Conservation (phyloP, 2,113 vertebrate genomes). For the Cichladusa arquata region DNA sequence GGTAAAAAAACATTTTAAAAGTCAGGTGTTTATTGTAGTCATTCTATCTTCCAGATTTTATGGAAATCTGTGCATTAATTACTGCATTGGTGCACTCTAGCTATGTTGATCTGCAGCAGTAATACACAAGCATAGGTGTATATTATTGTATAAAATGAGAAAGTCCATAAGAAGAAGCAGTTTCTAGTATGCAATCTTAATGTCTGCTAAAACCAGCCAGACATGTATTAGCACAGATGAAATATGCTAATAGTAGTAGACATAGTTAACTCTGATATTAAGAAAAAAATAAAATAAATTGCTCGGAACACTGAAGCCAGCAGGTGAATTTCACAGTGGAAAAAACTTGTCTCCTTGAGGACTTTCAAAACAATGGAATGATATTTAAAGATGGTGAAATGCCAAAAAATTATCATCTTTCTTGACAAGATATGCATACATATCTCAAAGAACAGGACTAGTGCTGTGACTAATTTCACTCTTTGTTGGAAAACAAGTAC, state of each 20-base stretch:
- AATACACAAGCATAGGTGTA: not conserved
- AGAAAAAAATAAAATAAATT: not conserved
- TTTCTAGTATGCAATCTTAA: not conserved
- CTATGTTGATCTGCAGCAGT: not conserved
- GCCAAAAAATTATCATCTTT: not conserved
- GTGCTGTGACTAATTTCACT: not conserved
- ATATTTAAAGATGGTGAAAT: not conserved
- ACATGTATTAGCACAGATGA: not conserved
- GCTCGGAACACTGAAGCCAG: not conserved
- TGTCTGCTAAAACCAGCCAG: not conserved
- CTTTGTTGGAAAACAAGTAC: not conserved
- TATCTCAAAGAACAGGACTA: not conserved
- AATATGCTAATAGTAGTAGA: not conserved
- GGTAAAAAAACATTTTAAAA: accelerated
- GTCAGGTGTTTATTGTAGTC: not conserved
- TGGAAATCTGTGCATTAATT: not conserved
- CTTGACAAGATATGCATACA: not conserved
- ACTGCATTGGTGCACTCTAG: not conserved
- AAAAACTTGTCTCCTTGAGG: not conserved
- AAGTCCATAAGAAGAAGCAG: not conserved
- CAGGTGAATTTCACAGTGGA: not conserved
- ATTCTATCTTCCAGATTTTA: not conserved
- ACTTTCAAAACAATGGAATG: not conserved
- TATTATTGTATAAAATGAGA: not conserved
- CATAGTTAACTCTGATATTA: not conserved